Conservation (phyloP, 2,797 vertebrate species). For the Poecilia wingei region DNA sequence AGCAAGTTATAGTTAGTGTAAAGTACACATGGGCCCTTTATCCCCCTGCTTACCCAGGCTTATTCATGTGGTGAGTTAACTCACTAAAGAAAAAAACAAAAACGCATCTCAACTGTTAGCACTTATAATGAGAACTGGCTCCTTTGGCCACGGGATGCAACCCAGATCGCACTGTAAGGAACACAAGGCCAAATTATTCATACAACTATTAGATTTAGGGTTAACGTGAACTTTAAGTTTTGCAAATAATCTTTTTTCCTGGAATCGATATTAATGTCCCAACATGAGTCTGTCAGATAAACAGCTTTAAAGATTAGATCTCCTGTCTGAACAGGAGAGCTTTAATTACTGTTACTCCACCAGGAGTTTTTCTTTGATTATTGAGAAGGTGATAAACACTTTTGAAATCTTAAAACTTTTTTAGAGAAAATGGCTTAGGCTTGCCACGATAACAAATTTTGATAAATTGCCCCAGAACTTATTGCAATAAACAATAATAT, state of each 20-base stretch:
- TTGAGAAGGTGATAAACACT: not conserved
- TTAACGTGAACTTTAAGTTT: not conserved
- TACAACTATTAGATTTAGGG: not conserved
- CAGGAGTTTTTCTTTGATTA: not conserved
- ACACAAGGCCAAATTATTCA: not conserved
- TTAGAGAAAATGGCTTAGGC: too few species aligned
- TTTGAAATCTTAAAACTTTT: not conserved
- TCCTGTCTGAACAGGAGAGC: not conserved
- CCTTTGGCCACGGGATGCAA: not conserved
- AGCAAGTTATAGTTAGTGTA: constrained; percentile 37
- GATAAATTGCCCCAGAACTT: too few species aligned
- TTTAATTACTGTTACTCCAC: not conserved
- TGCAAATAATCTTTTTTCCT: not conserved
- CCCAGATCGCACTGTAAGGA: constrained; percentile 1
- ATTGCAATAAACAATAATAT: too few species aligned
- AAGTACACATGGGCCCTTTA: constrained; percentile 49
- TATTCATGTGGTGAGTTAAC: constrained; percentile 60
- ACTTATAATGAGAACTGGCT: constrained; percentile 44
- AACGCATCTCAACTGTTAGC: constrained; percentile 32
- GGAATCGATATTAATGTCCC: not conserved
- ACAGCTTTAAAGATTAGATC: not conserved
- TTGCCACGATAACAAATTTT: too few species aligned
- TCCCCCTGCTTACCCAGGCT: constrained; percentile 36
- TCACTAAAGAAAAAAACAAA: not conserved
- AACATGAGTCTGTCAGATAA: not conserved